phyloP scores from a whole-genome alignment of 2,888 invertebrate genomes.

The Bellardia bayeri region DNA sequence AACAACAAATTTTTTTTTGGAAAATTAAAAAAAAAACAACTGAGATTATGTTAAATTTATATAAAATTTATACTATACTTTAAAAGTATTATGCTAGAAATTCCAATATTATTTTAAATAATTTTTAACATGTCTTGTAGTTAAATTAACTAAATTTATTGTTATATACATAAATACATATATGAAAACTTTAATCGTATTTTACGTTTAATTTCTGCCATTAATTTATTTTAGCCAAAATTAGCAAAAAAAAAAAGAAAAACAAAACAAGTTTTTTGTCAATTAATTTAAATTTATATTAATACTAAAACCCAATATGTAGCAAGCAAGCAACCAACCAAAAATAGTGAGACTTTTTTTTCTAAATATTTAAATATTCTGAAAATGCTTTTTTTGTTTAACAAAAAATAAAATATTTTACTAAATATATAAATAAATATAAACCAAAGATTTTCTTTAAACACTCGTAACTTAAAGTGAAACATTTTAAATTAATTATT shows the following conservation, averaged over 20 bases:
- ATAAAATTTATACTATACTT: slow-evolving; percentile 55
- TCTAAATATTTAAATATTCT: slow-evolving; percentile 70
- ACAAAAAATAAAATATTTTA: background rate
- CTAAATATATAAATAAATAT: slow-evolving; percentile 7
- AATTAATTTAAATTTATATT: slow-evolving; percentile 33
- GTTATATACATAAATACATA: slow-evolving; percentile 44
- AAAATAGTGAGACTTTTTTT: slow-evolving; percentile 56
- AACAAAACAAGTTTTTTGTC: slow-evolving; percentile 33
- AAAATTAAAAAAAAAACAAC: slow-evolving; percentile 46
- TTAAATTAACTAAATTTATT: slow-evolving; percentile 74
- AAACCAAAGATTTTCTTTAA: slow-evolving; percentile 65
- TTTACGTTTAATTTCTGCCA: slow-evolving; percentile 63
- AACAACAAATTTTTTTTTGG: slow-evolving; percentile 41
- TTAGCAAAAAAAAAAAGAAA: background rate
- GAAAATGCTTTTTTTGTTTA: slow-evolving; percentile 63
- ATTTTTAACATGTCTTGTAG: slow-evolving; percentile 75
- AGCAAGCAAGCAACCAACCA: background rate
- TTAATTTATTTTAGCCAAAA: slow-evolving; percentile 54
- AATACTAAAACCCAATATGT: slow-evolving; percentile 26
- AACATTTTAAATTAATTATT: background rate
- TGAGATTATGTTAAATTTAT: slow-evolving; percentile 65
- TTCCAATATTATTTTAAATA: slow-evolving; percentile 73
- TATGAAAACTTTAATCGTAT: slow-evolving; percentile 29
- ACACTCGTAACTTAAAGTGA: slow-evolving; percentile 2
- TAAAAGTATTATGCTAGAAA: slow-evolving; percentile 77